Conservation (phyloP, 2,797 vertebrate species). For the Diplodus puntazzo region DNA sequence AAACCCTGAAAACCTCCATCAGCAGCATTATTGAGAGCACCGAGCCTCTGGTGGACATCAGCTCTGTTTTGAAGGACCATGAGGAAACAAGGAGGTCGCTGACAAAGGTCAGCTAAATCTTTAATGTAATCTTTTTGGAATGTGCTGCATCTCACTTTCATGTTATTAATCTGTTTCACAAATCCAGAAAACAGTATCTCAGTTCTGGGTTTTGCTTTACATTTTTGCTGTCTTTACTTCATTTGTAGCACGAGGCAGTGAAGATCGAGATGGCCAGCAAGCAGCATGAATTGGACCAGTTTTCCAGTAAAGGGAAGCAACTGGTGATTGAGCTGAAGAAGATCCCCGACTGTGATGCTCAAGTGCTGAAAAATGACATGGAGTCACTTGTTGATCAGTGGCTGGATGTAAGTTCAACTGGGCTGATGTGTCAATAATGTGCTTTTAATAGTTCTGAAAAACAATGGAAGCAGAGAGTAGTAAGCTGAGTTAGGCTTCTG, state of each 20-base stretch:
- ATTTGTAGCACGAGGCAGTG: constrained; percentile 90
- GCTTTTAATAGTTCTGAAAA: background rate
- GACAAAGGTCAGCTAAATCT: constrained; percentile 86
- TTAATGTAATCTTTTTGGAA: background rate
- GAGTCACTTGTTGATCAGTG: constrained; percentile 93
- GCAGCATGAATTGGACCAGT: constrained; percentile 91
- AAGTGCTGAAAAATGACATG: constrained; percentile 89
- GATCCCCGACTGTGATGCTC: constrained; percentile 88
- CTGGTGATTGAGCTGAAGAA: constrained; percentile 92
- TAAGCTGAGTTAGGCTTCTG: background rate
- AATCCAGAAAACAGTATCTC: background rate
- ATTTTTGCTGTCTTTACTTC: background rate
- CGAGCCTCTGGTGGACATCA: constrained; percentile 85
- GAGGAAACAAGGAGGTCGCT: constrained; percentile 91
- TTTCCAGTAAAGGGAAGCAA: constrained; percentile 93
- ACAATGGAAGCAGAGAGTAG: background rate
- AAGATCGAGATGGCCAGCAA: constrained; percentile 89
- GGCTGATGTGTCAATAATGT: background rate
- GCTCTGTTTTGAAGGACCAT: constrained; percentile 88
- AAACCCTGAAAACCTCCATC: constrained; percentile 89
- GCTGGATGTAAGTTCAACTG: constrained; percentile 91
- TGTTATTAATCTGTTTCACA: background rate
- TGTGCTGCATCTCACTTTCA: background rate
- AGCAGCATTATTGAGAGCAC: constrained; percentile 87
- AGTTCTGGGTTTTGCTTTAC: background rate